These are phyloP conservation scores for Columba guinea DNA, from an alignment of 2,797 vertebrate species.

Conservation along the genomic window DNA sequence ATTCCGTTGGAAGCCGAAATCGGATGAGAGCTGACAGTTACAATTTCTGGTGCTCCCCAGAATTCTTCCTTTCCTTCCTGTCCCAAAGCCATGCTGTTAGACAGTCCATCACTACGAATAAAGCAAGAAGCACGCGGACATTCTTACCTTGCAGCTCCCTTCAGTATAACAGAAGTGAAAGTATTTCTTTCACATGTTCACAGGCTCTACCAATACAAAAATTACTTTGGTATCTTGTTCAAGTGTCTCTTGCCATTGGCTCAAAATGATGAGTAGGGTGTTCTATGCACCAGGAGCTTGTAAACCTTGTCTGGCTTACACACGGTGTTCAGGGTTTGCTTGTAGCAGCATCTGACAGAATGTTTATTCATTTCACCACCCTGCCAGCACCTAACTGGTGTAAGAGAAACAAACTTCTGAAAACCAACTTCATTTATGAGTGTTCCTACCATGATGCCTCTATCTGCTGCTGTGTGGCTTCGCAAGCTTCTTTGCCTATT, in stretches of 20 bases:
- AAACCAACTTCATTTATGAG: not conserved
- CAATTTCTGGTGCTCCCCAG: not conserved
- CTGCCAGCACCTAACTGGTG: not conserved
- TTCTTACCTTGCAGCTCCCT: not conserved
- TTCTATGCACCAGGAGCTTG: not conserved
- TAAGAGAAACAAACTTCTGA: not conserved
- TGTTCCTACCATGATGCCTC: not conserved
- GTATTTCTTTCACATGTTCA: not conserved
- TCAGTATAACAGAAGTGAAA: slow-evolving; percentile 45
- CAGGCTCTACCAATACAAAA: not conserved
- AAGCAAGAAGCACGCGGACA: not conserved
- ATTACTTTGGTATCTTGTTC: not conserved
- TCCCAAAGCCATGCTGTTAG: not conserved
- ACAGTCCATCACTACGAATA: not conserved
- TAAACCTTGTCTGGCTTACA: not conserved
- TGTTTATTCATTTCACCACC: not conserved
- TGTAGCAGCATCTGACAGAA: not conserved
- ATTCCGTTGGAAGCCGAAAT: not conserved
- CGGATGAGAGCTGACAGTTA: not conserved
- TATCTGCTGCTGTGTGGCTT: not conserved
- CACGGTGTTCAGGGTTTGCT: not conserved
- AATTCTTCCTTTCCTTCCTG: not conserved
- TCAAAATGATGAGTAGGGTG: not conserved
- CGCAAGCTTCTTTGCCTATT: not conserved
- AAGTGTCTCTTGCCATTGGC: not conserved